These are phyloP conservation scores for Chloroclysta siterata DNA, from an alignment of 2,888 invertebrate species.

Conservation along the genomic window DNA sequence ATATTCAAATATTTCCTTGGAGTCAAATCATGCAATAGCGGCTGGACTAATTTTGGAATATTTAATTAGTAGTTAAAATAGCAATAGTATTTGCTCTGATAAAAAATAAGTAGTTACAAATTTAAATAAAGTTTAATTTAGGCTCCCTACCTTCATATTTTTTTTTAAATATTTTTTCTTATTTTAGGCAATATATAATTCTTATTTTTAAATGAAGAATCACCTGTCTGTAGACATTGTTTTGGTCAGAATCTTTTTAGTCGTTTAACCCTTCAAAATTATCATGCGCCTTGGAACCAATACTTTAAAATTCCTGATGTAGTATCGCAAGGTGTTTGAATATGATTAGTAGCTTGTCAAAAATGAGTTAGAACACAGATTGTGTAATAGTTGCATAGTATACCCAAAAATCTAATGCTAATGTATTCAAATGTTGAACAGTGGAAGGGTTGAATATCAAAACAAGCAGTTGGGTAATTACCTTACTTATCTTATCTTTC, in stretches of 20 bases:
- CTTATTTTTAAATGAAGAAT: slow-evolving; percentile 9
- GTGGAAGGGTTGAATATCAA: slow-evolving; percentile 66
- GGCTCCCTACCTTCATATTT: too few relatives aligned
- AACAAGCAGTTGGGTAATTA: slow-evolving; percentile 2
- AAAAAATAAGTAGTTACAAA: too few relatives aligned
- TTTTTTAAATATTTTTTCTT: too few relatives aligned
- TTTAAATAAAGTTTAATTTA: too few relatives aligned
- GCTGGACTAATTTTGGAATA: too few relatives aligned
- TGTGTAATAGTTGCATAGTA: slow-evolving; percentile 6
- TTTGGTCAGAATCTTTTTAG: slow-evolving; percentile 70
- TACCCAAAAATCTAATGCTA: slow-evolving; percentile 60
- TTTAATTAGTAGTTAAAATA: too few relatives aligned
- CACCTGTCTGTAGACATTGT: slow-evolving; percentile 60
- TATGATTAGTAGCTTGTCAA: slow-evolving; percentile 85
- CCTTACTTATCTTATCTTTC: background rate
- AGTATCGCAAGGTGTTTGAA: slow-evolving; percentile 82
- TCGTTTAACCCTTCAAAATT: slow-evolving; percentile 62
- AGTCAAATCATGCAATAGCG: too few relatives aligned
- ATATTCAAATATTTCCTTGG: too few relatives aligned
- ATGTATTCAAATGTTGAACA: slow-evolving; percentile 75
- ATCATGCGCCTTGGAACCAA: slow-evolving; percentile 66
- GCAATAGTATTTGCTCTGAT: too few relatives aligned
- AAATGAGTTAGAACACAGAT: slow-evolving; percentile 66
- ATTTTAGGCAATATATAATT: too few relatives aligned
- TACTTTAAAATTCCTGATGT: slow-evolving; percentile 73